phyloP scores from a whole-genome alignment of 2,113 vertebrate genomes.

The Callipepla californica region DNA sequence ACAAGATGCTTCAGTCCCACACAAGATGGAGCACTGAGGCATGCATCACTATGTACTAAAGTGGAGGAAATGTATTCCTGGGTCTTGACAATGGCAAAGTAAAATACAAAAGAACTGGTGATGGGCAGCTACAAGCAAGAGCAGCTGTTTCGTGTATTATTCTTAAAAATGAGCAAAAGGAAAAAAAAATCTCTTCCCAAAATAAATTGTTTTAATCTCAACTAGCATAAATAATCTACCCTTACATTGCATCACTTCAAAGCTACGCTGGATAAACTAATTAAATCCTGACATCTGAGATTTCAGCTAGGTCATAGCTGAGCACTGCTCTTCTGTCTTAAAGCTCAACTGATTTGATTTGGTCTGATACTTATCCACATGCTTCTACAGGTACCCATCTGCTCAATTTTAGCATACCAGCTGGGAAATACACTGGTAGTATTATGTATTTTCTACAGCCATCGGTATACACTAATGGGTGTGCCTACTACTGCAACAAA shows the following conservation, averaged over 20 bases:
- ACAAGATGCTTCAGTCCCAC: not conserved
- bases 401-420: not conserved
- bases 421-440: not conserved
- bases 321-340: not conserved
- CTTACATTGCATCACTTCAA: not conserved
- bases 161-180: not conserved
- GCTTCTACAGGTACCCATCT: not conserved
- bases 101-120: not conserved
- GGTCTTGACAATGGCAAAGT: not conserved
- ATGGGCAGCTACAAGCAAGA: not conserved
- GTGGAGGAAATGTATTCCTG: not conserved
- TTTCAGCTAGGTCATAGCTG: not conserved
- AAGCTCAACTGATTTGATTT: not conserved
- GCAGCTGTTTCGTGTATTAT: not conserved
- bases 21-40: not conserved
- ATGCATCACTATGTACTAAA: not conserved
- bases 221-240: conserved; percentile 31
- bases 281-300: not conserved
- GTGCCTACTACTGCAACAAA: not conserved
- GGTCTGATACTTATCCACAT: not conserved
- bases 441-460: not conserved
- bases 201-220: conserved; percentile 31
- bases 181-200: not conserved
- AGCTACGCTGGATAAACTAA: not conserved
- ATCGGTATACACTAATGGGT: not conserved